phyloP scores from a whole-genome alignment of 2,888 invertebrate genomes.

The Furcula furcula region DNA sequence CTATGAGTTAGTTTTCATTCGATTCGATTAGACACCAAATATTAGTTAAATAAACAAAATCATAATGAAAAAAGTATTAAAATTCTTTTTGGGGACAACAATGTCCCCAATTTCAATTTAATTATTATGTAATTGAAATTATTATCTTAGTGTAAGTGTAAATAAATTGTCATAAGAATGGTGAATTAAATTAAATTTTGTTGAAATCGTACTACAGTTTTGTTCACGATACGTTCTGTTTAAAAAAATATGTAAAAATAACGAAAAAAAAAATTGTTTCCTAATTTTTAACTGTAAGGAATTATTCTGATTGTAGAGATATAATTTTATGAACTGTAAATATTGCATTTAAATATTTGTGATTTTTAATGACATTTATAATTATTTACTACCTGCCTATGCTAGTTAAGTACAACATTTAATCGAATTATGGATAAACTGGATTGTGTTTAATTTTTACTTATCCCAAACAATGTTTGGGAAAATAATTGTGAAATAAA shows the following conservation, averaged over 20 bases:
- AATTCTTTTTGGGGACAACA: conserved; percentile 20
- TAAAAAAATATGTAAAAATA: conserved; percentile 45
- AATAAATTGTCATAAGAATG: conserved; percentile 33
- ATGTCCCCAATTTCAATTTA: conserved; percentile 31
- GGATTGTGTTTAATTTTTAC: conserved; percentile 66
- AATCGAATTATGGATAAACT: conserved; percentile 59
- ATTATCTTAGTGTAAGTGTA: conserved; percentile 43
- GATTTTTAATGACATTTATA: conserved; percentile 51
- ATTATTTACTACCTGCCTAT: conserved; percentile 47
- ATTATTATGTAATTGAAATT: conserved; percentile 34
- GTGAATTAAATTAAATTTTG: conserved; percentile 46
- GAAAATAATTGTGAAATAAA: conserved; percentile 64
- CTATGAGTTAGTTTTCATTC: conserved; percentile 45
- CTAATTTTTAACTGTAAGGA: conserved; percentile 51
- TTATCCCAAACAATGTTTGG: conserved; percentile 45
- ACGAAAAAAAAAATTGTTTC: conserved; percentile 37
- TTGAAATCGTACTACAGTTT: conserved; percentile 38
- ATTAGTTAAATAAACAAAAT: conserved; percentile 65
- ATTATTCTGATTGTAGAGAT: conserved; percentile 39
- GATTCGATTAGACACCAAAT: conserved; percentile 71
- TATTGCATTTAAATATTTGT: conserved; percentile 77
- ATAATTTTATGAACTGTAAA: conserved; percentile 58
- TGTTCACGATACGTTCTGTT: conserved; percentile 53
- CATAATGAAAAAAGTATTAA: conserved; percentile 25
- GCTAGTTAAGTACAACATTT: conserved; percentile 62